These are phyloP conservation scores for Takifugu ocellatus DNA, from an alignment of 2,797 vertebrate genomes.

Conservation along the genomic window DNA sequence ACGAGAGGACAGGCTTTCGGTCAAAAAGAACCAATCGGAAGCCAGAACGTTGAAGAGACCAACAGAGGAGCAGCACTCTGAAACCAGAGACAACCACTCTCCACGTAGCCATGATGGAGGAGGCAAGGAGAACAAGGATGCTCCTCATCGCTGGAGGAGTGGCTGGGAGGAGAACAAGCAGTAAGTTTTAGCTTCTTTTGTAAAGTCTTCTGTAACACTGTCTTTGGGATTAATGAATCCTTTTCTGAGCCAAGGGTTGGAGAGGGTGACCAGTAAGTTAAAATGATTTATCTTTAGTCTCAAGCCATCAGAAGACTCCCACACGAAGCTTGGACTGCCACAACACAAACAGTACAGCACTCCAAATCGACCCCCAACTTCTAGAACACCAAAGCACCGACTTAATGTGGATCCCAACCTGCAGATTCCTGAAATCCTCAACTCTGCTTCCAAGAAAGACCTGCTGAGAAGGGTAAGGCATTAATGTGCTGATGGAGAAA, in stretches of 20 bases:
- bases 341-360: constrained; percentile 83
- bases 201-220: neutral
- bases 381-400: constrained; percentile 86
- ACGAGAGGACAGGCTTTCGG: constrained; percentile 81
- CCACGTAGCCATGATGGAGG: constrained; percentile 73
- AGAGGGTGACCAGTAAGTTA: neutral
- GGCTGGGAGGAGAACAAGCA: constrained; percentile 96
- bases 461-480: constrained; percentile 85
- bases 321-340: constrained; percentile 78
- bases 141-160: constrained; percentile 88
- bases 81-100: constrained; percentile 76
- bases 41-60: constrained; percentile 83
- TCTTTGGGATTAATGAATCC: neutral
- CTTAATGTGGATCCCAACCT: constrained; percentile 95
- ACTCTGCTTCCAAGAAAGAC: constrained; percentile 90
- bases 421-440: constrained; percentile 93
- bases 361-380: constrained; percentile 79
- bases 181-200: constrained; percentile 66
- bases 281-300: constrained; percentile 63
- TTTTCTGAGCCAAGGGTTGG: neutral
- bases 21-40: constrained; percentile 83
- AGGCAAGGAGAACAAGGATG: constrained; percentile 84
- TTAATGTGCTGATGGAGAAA: neutral
- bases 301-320: constrained; percentile 78
- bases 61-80: constrained; percentile 83